Evolutionary conservation across 2,797 vertebrate genomes (phyloP), one percentile per base, ranked within the genome.

Genomic region (Hemibagrus guttatus): DNA sequence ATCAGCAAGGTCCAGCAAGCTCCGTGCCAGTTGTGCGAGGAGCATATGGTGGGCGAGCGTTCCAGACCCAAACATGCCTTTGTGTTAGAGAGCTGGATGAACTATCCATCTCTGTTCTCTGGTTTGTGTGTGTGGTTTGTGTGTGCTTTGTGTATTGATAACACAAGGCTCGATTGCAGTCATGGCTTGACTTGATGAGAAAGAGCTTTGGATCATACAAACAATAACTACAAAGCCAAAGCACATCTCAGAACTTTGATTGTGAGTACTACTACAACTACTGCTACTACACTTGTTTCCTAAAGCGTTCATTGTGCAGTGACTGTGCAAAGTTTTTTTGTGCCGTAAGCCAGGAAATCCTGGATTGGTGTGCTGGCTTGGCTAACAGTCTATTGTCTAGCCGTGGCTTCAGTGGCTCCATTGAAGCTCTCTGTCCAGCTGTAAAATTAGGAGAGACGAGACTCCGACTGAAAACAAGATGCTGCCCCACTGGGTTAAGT

Each of bases 361-460:
- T 85, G 90, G 87, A 91, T 90, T 95, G 93, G 93, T 89, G 83
- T 93, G 92, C 90, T 66, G 90, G 91, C 91, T 90, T 92, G 91
- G 84, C 91, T 89, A 86, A 91, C 71, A 86, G 87, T 90, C 93
- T 87, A 92, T 94, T 94, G 94, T 94, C 93, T 92, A 90, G 85
- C 88, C 84, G 72, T 84, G 87, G 88, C 89, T 90, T 94, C 93
- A 93, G 90, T 94, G 92, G 90, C 87, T 89, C 93, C 90, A 95
- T 95, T 95, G 93, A 95, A 91, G 91, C 91, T 93, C 93, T 95
- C 94, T 94, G 94, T 91, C 95, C 94, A 94, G 93, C 95, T 95
- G 95, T 95, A 94, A 95, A 95, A 95, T 95, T 75, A 89, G 88
- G 87, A 92, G 87, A 87, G 91, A 92, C 85, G 81, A 90, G 91